Conservation (phyloP, 2,888 invertebrate genomes). For the Ophion ellenae region DNA sequence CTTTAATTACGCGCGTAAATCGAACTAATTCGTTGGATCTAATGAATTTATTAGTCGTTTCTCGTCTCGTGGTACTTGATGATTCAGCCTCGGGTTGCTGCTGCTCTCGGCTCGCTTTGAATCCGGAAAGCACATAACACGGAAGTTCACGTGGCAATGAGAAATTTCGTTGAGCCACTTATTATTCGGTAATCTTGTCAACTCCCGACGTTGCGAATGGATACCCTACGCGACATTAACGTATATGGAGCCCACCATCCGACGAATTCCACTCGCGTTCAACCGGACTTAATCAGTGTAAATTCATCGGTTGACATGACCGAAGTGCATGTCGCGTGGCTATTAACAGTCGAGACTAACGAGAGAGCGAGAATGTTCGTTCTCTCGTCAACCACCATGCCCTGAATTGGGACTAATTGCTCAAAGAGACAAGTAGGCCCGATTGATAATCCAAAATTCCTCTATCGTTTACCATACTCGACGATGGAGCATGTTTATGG, state of each 20-base stretch:
- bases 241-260: slow-evolving; percentile 20
- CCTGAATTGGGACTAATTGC: slow-evolving; percentile 31
- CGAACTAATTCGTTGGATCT: not conserved
- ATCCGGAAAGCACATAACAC: not conserved
- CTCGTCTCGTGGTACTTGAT: not conserved
- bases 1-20: not conserved
- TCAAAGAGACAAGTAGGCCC: slow-evolving; percentile 18
- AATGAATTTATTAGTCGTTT: not conserved
- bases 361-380: slow-evolving; percentile 32
- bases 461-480: not conserved
- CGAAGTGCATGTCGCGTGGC: slow-evolving; percentile 31
- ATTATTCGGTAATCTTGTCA: slow-evolving; percentile 60
- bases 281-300: slow-evolving; percentile 48
- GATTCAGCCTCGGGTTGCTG: not conserved
- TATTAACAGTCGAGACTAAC: slow-evolving; percentile 34
- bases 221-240: not conserved
- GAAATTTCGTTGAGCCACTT: slow-evolving; percentile 39
- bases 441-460: not conserved
- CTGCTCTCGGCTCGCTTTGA: not conserved
- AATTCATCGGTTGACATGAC: slow-evolving; percentile 45
- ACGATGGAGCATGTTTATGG: no score
- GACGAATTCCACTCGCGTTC: slow-evolving; percentile 26
- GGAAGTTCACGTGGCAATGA: not conserved
- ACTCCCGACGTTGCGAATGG: slow-evolving; percentile 15
- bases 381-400: slow-evolving; percentile 2